Evolutionary conservation across 2,888 invertebrate species (phyloP).

Genomic region (Leptinotarsa tumamoca): DNA sequence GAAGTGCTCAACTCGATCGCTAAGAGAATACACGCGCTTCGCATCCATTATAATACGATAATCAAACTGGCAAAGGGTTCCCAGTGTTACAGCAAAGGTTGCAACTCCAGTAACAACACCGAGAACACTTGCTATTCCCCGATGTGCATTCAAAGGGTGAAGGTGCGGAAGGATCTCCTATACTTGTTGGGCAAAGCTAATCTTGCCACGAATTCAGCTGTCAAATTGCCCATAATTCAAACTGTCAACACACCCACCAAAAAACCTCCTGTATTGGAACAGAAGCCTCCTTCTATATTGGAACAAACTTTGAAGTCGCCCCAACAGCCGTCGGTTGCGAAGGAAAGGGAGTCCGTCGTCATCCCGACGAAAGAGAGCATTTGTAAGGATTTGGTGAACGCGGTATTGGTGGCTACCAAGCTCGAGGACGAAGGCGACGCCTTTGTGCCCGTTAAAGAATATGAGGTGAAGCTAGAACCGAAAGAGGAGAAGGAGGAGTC

Average conservation of each 20-base stretch:
- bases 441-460: constrained; percentile 56
- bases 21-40: constrained; percentile 77
- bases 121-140: constrained; percentile 83
- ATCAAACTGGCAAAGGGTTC: constrained; percentile 79
- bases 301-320: constrained; percentile 77
- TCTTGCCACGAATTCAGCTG: constrained; percentile 68
- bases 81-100: constrained; percentile 79
- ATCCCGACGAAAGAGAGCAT: constrained; percentile 68
- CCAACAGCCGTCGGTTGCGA: constrained; percentile 59
- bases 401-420: constrained; percentile 73
- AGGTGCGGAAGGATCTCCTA: constrained; percentile 77
- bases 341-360: constrained; percentile 45
- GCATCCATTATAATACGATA: constrained; percentile 78
- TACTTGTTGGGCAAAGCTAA: constrained; percentile 74
- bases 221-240: constrained; percentile 61
- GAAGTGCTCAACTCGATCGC: constrained; percentile 73
- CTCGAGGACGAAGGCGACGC: constrained; percentile 66
- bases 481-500: constrained; percentile 49
- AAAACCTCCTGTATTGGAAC: constrained; percentile 72
- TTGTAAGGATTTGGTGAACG: constrained; percentile 73
- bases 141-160: constrained; percentile 80
- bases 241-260: constrained; percentile 58
- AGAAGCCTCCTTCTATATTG: constrained; percentile 74
- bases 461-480: constrained; percentile 46
- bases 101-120: constrained; percentile 72